Evolutionary conservation across 2,797 vertebrate species (phyloP).

Genomic region (Poeciliopsis gracilis): DNA sequence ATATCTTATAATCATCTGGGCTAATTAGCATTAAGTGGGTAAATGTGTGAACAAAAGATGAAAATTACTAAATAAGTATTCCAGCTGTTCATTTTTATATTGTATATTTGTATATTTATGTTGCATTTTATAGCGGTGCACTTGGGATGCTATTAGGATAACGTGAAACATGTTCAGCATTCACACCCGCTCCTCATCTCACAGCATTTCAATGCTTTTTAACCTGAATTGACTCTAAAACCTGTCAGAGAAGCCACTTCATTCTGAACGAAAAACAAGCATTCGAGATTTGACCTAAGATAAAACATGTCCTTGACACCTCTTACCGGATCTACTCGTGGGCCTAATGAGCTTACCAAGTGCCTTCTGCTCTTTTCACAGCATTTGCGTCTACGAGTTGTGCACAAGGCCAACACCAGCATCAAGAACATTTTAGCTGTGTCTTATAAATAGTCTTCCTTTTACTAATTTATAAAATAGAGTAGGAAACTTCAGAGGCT

Average conservation of each 20-base stretch:
- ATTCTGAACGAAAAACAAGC: constrained; percentile 1
- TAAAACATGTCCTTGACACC: constrained; percentile 33
- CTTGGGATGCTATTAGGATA: neutral
- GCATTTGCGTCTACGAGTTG: constrained; percentile 30
- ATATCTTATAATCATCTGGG: neutral
- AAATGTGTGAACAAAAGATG: neutral
- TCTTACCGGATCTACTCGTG: constrained; percentile 30
- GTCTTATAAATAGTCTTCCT: neutral
- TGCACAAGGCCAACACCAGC: constrained; percentile 26
- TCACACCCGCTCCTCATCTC: neutral
- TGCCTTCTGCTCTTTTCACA: constrained; percentile 55
- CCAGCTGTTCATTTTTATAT: neutral
- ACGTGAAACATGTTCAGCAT: neutral
- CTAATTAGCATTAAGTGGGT: neutral
- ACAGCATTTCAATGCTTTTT: neutral
- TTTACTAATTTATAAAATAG: constrained; percentile 11
- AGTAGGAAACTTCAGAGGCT: constrained; percentile 12
- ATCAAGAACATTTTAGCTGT: constrained; percentile 19
- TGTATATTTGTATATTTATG: neutral
- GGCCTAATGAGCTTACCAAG: constrained; percentile 58
- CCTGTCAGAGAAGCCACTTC: neutral
- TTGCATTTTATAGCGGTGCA: neutral
- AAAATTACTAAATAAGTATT: neutral
- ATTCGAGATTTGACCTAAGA: constrained; percentile 16
- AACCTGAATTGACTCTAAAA: constrained; percentile 10